These are phyloP conservation scores for Cylas formicarius DNA, from an alignment of 1,140 invertebrate genomes.

Conservation along the genomic window DNA sequence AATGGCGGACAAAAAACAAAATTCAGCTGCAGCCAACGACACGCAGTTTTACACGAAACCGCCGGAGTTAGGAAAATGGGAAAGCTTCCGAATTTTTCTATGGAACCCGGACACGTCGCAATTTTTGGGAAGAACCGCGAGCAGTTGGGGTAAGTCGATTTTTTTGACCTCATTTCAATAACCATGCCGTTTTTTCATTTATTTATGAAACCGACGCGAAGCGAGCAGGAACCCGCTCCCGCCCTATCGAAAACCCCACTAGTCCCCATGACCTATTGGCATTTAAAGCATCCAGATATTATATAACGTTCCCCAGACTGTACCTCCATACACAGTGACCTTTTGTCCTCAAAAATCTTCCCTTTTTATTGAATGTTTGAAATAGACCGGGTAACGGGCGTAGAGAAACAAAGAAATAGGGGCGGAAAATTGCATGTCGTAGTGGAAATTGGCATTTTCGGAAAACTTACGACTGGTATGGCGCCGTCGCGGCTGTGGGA, in stretches of 20 bases:
- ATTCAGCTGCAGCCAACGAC: too few species aligned
- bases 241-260: too few species aligned
- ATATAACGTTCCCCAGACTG: constrained; percentile 8
- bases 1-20: constrained; percentile 70
- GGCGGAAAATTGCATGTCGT: neutral
- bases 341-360: too few species aligned
- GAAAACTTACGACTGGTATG: too few species aligned
- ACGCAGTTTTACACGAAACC: constrained; percentile 72
- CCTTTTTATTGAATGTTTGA: too few species aligned
- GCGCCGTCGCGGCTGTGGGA: constrained; percentile 18
- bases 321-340: too few species aligned
- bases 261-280: constrained; percentile 8
- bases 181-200: constrained; percentile 8
- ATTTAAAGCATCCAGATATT: too few species aligned
- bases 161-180: constrained; percentile 9
- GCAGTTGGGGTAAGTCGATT: constrained; percentile 79
- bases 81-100: constrained; percentile 73
- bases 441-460: constrained; percentile 1
- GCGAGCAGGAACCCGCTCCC: neutral
- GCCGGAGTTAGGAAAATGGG: constrained; percentile 76
- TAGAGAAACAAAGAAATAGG: neutral
- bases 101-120: constrained; percentile 85
- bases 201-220: neutral
- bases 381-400: too few species aligned
- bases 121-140: constrained; percentile 77